Conservation (phyloP, 2,113 vertebrate species). For the Apus apus region DNA sequence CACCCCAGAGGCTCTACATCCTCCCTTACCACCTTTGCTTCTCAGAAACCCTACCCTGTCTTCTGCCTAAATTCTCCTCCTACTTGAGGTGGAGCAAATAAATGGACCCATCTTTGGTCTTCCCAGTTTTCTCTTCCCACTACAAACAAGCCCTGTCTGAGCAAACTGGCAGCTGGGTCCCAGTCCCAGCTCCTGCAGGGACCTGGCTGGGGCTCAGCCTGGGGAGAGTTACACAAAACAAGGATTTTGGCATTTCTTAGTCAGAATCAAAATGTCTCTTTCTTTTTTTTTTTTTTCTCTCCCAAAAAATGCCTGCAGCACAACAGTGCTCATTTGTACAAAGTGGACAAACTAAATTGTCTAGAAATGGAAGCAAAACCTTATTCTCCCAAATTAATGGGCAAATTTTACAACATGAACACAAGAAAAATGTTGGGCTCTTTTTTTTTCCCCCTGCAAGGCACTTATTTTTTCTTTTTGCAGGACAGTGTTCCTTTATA, state of each 20-base stretch:
- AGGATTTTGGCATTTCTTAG: background rate
- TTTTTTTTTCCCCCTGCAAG: background rate
- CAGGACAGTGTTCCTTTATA: constrained; percentile 6
- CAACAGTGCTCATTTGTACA: background rate
- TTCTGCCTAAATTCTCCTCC: background rate
- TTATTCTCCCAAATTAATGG: background rate
- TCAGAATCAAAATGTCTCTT: background rate
- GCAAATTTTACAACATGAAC: background rate
- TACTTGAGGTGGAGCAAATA: background rate
- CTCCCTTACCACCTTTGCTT: background rate
- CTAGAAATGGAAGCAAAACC: constrained; percentile 22
- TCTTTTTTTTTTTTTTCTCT: accelerated
- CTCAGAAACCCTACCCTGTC: background rate
- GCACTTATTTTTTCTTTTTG: background rate
- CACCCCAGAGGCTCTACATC: background rate
- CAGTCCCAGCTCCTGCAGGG: background rate
- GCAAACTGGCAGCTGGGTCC: background rate
- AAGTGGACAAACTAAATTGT: background rate
- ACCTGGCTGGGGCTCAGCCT: background rate
- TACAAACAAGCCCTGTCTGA: accelerated
- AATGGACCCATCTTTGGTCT: background rate
- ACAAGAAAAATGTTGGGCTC: background rate
- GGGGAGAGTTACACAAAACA: background rate
- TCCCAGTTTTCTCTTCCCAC: background rate
- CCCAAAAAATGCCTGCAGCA: background rate